Base-by-base conservation (phyloP, 2,113 vertebrate genomes). In the Cyrtonyx montezumae region DNA sequence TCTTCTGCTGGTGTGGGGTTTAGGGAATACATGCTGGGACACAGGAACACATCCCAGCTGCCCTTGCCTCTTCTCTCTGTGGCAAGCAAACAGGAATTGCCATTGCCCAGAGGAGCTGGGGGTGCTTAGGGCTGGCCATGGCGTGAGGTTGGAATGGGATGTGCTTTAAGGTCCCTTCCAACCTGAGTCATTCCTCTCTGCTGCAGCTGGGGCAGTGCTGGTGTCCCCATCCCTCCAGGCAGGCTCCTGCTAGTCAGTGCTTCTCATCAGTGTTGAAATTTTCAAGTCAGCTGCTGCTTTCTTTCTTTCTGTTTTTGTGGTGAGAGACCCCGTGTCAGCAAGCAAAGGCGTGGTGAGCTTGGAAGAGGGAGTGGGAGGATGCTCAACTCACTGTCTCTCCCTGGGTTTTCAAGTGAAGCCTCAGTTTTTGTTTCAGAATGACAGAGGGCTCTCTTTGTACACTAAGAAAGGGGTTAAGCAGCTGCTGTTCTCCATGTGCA, bases 81-180 rank as follows among this genome's bases (percentile, higher is more conserved):
- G 22, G 5, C 13, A 34, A 40, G 19, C 1, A 0, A 7, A 16
- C 5, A 9, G 14, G 40, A 55, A 8, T 46, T 40, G 45, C 45
- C 13, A 2, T n/a, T 8, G 26, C 26, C 51, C 51, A 53, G 26
- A 17, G 51, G 51, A 53, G 26, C 51, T 53, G 49, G 25, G 25
- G 25, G 13, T 51, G 49, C 49, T 26, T 14, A 51, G 49, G 49
- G 49, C 13, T 51, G 51, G 51, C 51, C 26, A 53, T 7, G 15
- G 26, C 26, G 30, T 53, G 14, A 13, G 51, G 15, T 28, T 53
- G 51, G 51, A 53, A 30, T 5, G 5, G 51, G 15, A 30, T 17
- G 51, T 26, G 51, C 26, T 53, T 30, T 53, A 53, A 30, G 51
- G 15, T 53, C 26, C 51, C 9, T 30, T 53, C 26, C 51, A 53